Evolutionary conservation across 2,113 vertebrate genomes (phyloP).

Genomic region (Proteles cristata): DNA sequence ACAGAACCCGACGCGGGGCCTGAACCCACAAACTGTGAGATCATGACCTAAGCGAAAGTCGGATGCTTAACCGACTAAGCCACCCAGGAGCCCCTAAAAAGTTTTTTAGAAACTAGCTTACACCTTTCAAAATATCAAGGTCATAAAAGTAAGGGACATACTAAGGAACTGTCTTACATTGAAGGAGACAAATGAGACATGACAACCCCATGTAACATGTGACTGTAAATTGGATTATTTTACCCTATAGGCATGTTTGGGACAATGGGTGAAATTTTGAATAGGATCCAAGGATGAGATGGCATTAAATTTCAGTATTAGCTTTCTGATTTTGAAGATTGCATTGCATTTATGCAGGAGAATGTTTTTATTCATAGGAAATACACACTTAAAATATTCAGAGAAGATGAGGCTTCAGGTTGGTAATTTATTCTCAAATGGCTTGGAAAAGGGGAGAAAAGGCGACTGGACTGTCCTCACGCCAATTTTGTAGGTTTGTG

Average conservation of each 20-base stretch:
- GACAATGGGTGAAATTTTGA: background rate
- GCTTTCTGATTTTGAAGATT: background rate
- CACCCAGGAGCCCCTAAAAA: too few relatives aligned
- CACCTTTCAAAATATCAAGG: background rate
- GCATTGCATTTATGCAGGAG: too few relatives aligned
- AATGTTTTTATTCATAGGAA: background rate
- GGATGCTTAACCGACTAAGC: too few relatives aligned
- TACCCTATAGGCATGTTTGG: background rate
- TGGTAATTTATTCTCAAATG: background rate
- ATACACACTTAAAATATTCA: background rate
- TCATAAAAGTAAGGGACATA: background rate
- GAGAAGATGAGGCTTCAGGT: background rate
- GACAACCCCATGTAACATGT: fast-evolving
- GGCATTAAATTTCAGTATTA: too few relatives aligned
- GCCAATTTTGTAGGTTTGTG: background rate
- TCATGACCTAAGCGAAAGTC: too few relatives aligned
- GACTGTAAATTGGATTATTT: background rate
- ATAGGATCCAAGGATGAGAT: background rate
- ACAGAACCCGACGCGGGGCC: too few relatives aligned
- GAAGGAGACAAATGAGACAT: background rate
- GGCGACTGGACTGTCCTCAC: background rate
- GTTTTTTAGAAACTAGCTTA: background rate
- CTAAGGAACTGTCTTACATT: background rate
- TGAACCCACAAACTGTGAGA: too few relatives aligned
- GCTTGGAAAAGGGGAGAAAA: background rate